A percentile compares a stretch with the other conserved stretches of the same genome.
These are phyloP conservation scores for Phortica variegata DNA, from an alignment of 1,140 invertebrate species.

Conservation along the genomic window DNA sequence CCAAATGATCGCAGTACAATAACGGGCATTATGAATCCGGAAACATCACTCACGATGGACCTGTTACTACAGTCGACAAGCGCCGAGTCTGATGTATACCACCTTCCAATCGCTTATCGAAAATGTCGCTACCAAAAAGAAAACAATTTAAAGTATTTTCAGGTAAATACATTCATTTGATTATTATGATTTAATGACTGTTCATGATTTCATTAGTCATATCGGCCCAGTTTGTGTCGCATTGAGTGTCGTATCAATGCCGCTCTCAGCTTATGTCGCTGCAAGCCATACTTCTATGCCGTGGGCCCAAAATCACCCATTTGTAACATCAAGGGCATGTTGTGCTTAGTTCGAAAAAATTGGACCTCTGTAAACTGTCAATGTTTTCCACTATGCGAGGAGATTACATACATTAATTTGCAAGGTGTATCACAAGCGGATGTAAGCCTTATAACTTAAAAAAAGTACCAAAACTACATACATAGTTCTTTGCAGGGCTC, in stretches of 20 bases:
- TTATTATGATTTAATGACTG: not conserved
- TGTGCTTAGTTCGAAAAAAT: conserved; percentile 31
- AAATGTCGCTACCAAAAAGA: conserved; percentile 45
- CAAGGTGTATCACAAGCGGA: conserved; percentile 21
- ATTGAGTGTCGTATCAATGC: conserved; percentile 41
- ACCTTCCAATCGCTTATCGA: conserved; percentile 41
- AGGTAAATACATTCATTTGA: conserved; percentile 13
- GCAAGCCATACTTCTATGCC: conserved; percentile 47
- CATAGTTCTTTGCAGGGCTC: conserved; percentile 20
- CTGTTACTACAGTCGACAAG: conserved; percentile 24
- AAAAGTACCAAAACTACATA: too few species aligned
- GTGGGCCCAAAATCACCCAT: conserved; percentile 16
- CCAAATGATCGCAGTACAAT: conserved; percentile 31
- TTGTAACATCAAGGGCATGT: conserved; percentile 34
- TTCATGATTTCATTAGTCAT: conserved; percentile 19
- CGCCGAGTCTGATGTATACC: conserved; percentile 35
- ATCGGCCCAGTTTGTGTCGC: conserved; percentile 40
- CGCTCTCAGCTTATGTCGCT: conserved; percentile 32
- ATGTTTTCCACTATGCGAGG: conserved; percentile 34
- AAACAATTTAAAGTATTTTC: conserved; percentile 33
- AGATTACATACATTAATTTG: conserved; percentile 30
- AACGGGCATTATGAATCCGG: conserved; percentile 12
- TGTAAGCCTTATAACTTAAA: conserved; percentile 14
- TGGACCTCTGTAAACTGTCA: conserved; percentile 32
- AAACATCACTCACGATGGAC: conserved; percentile 27